Evolutionary conservation across 2,888 invertebrate genomes (phyloP), one percentile per base, ranked within the genome.

Genomic region (Idaea dimidiata): DNA sequence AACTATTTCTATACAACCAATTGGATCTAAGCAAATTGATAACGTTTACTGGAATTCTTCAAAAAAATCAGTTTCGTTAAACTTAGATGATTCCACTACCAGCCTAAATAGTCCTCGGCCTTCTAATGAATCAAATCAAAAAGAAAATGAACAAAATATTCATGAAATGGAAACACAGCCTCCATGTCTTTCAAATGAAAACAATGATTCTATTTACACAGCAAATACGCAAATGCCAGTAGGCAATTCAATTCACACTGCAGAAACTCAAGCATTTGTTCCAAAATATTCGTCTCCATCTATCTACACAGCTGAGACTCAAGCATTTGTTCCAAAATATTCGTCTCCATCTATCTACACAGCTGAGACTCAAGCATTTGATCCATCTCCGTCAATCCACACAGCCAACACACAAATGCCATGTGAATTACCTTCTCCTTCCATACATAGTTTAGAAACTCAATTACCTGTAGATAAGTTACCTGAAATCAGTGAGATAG

Each of bases 21-120:
- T 86, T 16, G 84, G 80, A 16, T 73, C 79, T 16, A 81, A 82
- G 56, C 84, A 83, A 75, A 84, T 84, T 65, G 82, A 87, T 62
- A 85, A 82, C 70, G 70, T 83, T n/a, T 86, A 77, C 62, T 86
- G 83, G 81, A 85, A 77, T 64, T 84, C 87, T n/a, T 79, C 86
- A 16, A 87, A 81, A 69, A 85, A 79, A 68, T 88, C 89, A 1
- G 78, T 80, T 55, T 86, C 88, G 2, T 71, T 84, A 60, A 79
- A 73, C 69, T 77, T 82, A 58, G 76, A 86, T 60, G 81, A 81
- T 53, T 82, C 83, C 53, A 72, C 62, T 17, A 75, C 67, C 17
- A 77, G 73, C 66, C 66, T 82, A 0, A 75, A 82, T 72, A 75
- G 80, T 59, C 83, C 83, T 31, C 57, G 72, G 14, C 62, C 64